phyloP scores from a whole-genome alignment of 1,140 invertebrate species.

The Lepidotrigona ventralis region DNA sequence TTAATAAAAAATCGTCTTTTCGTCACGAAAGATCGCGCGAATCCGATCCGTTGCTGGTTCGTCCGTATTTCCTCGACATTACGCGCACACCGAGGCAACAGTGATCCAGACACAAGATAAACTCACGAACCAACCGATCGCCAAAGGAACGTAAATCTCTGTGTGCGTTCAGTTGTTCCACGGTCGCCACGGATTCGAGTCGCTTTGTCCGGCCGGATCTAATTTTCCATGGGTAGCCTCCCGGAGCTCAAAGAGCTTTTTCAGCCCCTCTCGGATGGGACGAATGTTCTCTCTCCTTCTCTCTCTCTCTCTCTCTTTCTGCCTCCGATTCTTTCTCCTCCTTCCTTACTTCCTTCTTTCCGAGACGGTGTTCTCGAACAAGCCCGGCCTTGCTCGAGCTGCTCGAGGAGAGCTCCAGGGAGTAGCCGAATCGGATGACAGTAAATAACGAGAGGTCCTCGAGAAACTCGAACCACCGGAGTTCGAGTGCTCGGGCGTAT shows the following conservation, averaged over 20 bases:
- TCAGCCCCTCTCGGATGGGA: neutral
- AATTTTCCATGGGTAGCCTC: constrained; percentile 43
- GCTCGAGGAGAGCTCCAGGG: constrained; percentile 21
- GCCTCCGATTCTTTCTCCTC: neutral
- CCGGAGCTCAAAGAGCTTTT: constrained; percentile 26
- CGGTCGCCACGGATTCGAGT: neutral
- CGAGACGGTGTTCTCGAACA: neutral
- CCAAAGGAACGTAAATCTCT: neutral
- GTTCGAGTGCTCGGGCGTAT: constrained; percentile 52
- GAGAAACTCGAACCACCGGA: constrained; percentile 65
- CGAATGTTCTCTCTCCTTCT: neutral
- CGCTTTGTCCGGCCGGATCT: constrained; percentile 23
- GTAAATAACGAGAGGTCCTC: constrained; percentile 73
- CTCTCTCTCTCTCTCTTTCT: neutral
- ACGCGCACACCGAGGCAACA: neutral
- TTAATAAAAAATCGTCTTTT: too few relatives aligned
- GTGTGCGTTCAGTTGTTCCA: neutral
- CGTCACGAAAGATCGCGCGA: too few relatives aligned
- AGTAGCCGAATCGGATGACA: constrained; percentile 67
- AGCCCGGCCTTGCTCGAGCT: neutral
- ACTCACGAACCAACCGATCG: neutral
- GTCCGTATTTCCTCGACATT: too few relatives aligned
- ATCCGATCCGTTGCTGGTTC: too few relatives aligned
- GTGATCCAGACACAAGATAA: neutral
- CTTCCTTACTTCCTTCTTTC: neutral